These are phyloP conservation scores for Acromyrmex heyeri DNA, from an alignment of 1,140 invertebrate genomes.

Conservation along the genomic window DNA sequence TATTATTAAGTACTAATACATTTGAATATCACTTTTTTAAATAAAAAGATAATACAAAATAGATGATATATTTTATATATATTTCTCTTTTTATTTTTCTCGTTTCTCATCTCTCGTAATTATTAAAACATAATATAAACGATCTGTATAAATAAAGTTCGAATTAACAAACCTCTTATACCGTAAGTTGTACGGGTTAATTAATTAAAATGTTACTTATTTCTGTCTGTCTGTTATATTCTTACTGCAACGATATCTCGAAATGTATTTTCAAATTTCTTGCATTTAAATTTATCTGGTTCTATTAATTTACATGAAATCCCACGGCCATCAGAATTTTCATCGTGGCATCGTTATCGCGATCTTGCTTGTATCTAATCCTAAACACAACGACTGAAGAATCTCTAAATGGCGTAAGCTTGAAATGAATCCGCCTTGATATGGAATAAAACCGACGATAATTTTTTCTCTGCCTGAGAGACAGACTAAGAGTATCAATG, in stretches of 20 bases:
- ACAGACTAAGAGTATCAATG: background rate
- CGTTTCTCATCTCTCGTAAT: background rate
- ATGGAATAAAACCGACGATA: slow-evolving; percentile 18
- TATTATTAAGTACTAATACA: background rate
- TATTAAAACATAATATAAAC: slow-evolving; percentile 10
- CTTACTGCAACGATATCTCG: background rate
- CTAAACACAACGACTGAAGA: background rate
- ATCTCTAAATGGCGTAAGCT: slow-evolving; percentile 16
- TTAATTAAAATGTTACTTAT: slow-evolving; percentile 25
- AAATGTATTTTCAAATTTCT: slow-evolving; percentile 28
- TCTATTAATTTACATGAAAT: slow-evolving; percentile 47
- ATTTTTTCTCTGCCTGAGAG: slow-evolving; percentile 10
- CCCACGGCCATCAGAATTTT: slow-evolving; percentile 20
- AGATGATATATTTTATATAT: background rate
- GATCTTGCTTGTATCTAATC: background rate
- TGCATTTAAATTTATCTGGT: slow-evolving; percentile 20
- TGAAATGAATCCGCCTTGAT: background rate
- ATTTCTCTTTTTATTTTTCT: background rate
- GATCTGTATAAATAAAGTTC: background rate
- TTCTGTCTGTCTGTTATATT: background rate
- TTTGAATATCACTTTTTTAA: background rate
- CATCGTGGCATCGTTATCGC: slow-evolving; percentile 4
- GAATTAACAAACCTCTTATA: background rate
- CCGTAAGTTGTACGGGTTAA: slow-evolving; percentile 5
- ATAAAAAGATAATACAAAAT: background rate